These are phyloP conservation scores for Apodemus speciosus DNA, from an alignment of 2,113 vertebrate species.

Conservation along the genomic window DNA sequence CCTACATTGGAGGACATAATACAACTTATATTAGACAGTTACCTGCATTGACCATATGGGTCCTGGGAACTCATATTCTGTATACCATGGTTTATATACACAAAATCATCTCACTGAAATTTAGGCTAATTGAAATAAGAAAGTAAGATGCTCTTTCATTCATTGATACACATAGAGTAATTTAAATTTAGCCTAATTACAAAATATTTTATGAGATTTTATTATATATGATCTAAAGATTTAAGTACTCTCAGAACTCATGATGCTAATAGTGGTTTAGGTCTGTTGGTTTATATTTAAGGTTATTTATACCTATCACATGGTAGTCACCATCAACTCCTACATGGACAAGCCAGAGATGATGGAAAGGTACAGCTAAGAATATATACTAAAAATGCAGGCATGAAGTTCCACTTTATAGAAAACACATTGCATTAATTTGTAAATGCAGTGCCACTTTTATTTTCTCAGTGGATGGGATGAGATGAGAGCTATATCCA, in stretches of 20 bases:
- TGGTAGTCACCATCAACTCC: not conserved
- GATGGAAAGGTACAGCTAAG: not conserved
- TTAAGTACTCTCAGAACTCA: not conserved
- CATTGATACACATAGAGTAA: rapidly evolving
- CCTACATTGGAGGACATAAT: no score
- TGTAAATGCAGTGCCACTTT: not conserved
- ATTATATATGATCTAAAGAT: not conserved
- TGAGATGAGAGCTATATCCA: no score
- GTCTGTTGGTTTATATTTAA: not conserved
- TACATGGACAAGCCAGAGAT: not conserved
- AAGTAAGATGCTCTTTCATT: not conserved
- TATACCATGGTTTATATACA: no score
- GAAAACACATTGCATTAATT: not conserved
- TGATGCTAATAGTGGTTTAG: not conserved
- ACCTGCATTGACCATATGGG: not conserved
- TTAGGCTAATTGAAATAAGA: not conserved
- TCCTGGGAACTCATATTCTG: not conserved
- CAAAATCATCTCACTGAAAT: not conserved
- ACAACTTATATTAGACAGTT: not conserved
- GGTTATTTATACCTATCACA: not conserved
- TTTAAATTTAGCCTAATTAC: not conserved
- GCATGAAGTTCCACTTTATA: not conserved
- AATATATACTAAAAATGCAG: not conserved
- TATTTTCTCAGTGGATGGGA: no score
- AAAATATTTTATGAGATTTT: not conserved